These are phyloP conservation scores for Stramonita haemastoma DNA, from an alignment of 2,888 invertebrate species.

Conservation along the genomic window DNA sequence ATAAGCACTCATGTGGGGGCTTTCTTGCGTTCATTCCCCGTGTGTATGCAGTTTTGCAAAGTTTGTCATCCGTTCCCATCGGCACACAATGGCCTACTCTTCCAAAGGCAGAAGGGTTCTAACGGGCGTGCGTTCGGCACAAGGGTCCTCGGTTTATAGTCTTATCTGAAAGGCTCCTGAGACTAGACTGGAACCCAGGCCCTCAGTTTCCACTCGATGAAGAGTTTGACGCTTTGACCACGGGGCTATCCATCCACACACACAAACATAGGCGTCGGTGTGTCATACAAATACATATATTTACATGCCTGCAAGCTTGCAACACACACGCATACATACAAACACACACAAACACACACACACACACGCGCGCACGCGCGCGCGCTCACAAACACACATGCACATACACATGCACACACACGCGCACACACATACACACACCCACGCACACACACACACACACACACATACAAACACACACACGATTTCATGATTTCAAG, in stretches of 20 bases:
- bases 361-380: not conserved
- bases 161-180: too few relatives aligned
- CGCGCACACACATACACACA: not conserved
- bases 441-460: not conserved
- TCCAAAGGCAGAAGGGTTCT: too few relatives aligned
- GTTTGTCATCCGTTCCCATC: too few relatives aligned
- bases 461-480: slow-evolving; percentile 4
- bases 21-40: too few relatives aligned
- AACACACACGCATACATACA: not conserved
- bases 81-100: too few relatives aligned
- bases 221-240: too few relatives aligned
- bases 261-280: not conserved
- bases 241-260: not conserved
- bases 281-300: not conserved
- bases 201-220: too few relatives aligned
- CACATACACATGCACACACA: not conserved
- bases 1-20: too few relatives aligned
- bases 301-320: not conserved
- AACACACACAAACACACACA: not conserved
- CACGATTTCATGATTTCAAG: not conserved
- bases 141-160: too few relatives aligned
- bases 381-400: not conserved
- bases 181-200: too few relatives aligned
- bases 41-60: too few relatives aligned
- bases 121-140: too few relatives aligned